A percentile compares a stretch with the other conserved stretches of the same genome.
Conservation (phyloP, 2,113 vertebrate genomes). For the Caranx ignobilis region DNA sequence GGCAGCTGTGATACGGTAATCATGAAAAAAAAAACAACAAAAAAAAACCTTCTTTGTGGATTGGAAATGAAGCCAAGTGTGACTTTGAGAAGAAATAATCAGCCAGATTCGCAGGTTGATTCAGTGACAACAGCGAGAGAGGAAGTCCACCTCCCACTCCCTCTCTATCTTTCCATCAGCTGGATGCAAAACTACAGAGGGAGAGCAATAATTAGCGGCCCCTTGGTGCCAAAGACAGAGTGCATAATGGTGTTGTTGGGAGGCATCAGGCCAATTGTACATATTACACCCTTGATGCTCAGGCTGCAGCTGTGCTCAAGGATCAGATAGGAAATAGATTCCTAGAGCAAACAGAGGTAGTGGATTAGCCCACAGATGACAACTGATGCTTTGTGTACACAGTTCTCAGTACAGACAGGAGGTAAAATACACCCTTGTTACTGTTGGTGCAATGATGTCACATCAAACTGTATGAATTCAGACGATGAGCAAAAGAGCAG, state of each 20-base stretch:
- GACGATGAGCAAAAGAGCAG: not conserved
- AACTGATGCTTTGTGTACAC: constrained; percentile 21
- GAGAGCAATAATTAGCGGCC: constrained; percentile 54
- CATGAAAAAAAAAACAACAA: not conserved
- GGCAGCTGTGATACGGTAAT: constrained; percentile 68
- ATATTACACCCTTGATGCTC: constrained; percentile 33
- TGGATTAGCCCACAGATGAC: constrained; percentile 49
- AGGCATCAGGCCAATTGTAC: constrained; percentile 26
- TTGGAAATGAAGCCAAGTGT: constrained; percentile 24
- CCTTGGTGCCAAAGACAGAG: constrained; percentile 48
- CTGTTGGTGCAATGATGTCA: not conserved
- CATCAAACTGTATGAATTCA: constrained; percentile 1
- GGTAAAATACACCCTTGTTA: not conserved
- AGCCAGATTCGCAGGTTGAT: constrained; percentile 26
- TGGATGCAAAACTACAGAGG: constrained; percentile 29
- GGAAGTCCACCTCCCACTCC: constrained; percentile 49
- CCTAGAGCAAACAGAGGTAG: constrained; percentile 35
- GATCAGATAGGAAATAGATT: constrained; percentile 47
- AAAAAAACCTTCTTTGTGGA: not conserved
- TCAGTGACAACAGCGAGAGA: constrained; percentile 13
- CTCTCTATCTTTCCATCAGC: constrained; percentile 34
- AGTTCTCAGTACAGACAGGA: not conserved
- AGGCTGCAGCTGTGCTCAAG: constrained; percentile 56
- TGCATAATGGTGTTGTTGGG: constrained; percentile 37
- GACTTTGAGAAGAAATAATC: constrained; percentile 18